phyloP scores from a whole-genome alignment of 2,113 vertebrate genomes.

The Dromaius novaehollandiae region DNA sequence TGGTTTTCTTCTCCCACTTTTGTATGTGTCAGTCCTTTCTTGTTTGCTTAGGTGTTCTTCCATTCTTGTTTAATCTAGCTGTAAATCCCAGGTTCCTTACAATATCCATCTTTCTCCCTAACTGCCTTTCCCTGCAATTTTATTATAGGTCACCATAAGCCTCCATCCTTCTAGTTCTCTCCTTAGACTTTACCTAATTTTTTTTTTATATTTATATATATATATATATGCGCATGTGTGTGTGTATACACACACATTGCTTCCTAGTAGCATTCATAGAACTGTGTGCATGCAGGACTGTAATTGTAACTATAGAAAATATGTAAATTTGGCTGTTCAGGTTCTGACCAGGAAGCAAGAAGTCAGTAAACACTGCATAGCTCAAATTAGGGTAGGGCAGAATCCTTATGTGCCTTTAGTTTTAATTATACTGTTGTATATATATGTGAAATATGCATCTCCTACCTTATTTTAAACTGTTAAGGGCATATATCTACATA shows the following conservation, averaged over 20 bases:
- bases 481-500: neutral
- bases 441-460: neutral
- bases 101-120: neutral
- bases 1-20: neutral
- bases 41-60: neutral
- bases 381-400: neutral
- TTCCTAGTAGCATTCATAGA: neutral
- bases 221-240: neutral
- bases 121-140: neutral
- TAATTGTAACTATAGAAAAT: neutral
- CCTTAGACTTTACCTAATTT: neutral
- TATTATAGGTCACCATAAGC: neutral
- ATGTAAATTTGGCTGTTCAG: neutral
- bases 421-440: neutral
- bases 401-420: neutral
- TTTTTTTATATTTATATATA: neutral
- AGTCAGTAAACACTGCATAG: neutral
- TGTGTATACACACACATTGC: neutral
- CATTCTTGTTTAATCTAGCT: neutral
- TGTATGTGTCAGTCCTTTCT: neutral
- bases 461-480: neutral
- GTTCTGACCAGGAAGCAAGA: neutral
- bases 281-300: neutral
- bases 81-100: neutral
- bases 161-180: neutral